Base-by-base conservation (phyloP, 2,888 invertebrate genomes). In the Stenolophus ochropezus region DNA sequence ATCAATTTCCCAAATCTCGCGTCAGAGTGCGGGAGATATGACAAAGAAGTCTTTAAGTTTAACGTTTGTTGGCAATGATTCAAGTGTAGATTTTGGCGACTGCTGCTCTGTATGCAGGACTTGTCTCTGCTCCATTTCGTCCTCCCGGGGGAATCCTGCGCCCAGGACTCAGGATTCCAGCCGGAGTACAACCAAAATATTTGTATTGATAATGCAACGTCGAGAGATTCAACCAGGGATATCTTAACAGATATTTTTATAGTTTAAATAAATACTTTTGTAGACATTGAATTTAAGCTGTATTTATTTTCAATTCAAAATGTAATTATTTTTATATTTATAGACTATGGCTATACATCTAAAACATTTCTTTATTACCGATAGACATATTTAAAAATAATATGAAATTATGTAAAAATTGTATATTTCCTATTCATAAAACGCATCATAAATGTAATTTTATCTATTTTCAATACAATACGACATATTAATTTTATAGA, bases 121-220 rank as follows among this genome's bases (percentile, higher is more conserved):
- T 20, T 4, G 25, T 20, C 73, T 23, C 73, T 69, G 65, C 65
- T 69, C 65, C 27, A 69, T 73, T 73, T 73, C 73, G 73, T 49
- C 6, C 47, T 73, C 47, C 73, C 23, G 3, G 4, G 73, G 49
- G 73, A 73, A 73, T 49, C 20, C 33, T 27, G 11, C 14, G 8
- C 33, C 16, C 18, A 69, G 11, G 25, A 21, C 25, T n/a, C 61
- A n/a, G 33, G 18, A 33, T 6, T 14, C 11, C 11, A 27, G 20
- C 16, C 33, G 33, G 3, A 14, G 4, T 23, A 21, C n/a, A 69
- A 33, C 18, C 27, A 33, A 69, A 69, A 33, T 33, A 69, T 69
- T 69, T 61, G 23, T 23, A 61, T 61, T 61, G 61, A 25, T 61
- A 61, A 56, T 51, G 5, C 51, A 51, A 42, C 33, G 2, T 1